Evolutionary conservation across 2,797 vertebrate species (phyloP), one percentile per base, ranked within the genome.

Genomic region (Acomys russatus): DNA sequence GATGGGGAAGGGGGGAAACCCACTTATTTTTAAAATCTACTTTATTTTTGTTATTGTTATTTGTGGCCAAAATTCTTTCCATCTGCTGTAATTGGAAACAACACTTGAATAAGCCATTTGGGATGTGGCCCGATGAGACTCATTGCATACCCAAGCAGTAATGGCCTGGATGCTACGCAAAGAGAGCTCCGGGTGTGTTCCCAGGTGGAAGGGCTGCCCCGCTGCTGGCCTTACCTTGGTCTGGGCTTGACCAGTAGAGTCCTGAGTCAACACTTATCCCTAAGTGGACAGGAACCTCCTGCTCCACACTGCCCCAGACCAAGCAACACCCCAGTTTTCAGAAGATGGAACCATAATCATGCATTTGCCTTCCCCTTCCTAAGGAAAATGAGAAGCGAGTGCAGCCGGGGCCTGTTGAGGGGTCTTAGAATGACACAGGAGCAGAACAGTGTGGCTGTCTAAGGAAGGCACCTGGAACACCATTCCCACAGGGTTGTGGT

Each of bases 31-130:
- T 30, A 74, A 94, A 94, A 92, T 66, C 3, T 2, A 54, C 6
- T 82, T 22, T 70, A 73, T 74, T 91, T 77, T 35, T 90, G 44
- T 33, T 90, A 78, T n/a, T 88, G n/a, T 78, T 68, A 90, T 79
- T 71, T 91, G 51, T 6, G 38, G 66, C 33, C 74, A 68, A 90
- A 64, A 61, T 70, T 54, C 77, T 78, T 92, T 44, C 33, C 77
- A 95, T 85, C 18, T 78, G 64, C 88, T 76, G 1, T 71, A 94
- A 93, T 0, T 76, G 14, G 61, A 77, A 95, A 64, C 14, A 91
- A 88, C 70, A 44, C 14, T 68, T 94, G 38, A 88, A 49, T 88
- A 89, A 92, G 78, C 64, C 80, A 78, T 73, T 64, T 88, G 12
- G 63, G 9, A 54, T 54, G 54, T 49, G 25, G 23, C 35, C 49